Evolutionary conservation across 2,888 invertebrate genomes (phyloP), one percentile per base, ranked within the genome.

Genomic region (Drosophila mulleri): DNA sequence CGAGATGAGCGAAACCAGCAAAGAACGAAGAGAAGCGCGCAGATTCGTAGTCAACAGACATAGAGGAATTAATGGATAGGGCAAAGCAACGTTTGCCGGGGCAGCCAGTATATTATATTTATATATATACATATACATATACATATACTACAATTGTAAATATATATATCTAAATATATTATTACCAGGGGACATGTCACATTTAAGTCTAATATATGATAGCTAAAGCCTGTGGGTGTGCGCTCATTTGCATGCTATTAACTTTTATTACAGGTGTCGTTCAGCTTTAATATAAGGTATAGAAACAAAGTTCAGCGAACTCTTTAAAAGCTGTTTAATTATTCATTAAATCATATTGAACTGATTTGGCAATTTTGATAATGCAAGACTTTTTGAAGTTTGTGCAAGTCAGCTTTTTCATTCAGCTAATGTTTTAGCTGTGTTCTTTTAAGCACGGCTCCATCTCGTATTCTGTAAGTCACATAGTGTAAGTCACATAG

Each of bases 131-230:
- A 4, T 47, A 1, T 47, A 29, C 5, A 64, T 62, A 66, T 63
- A 67, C 20, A 23, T 26, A 16, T 68, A 70, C 62, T 63, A 7
- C 29, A 29, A 9, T 29, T 29, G 2, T 29, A 8, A 8, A 29
- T 29, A 8, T 58, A 58, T 71, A 56, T 71, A 58, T 73, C n/a
- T n/a, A n/a, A n/a, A n/a, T n/a, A 41, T 85, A 68, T 73, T 67
- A 68, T 52, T 56, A 47, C 23, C 72, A 20, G 14, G 60, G 67
- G 67, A 60, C 45, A 48, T 59, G 47, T 12, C 18, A 20, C 44
- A 57, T 18, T 56, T 56, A 26, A 56, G 7, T 45, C 16, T 35
- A 23, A 53, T 44, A 39, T 29, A 20, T 47, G 56, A 56, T 18
- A 11, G 2, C 6, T 20, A 14, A 6, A 11, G 23, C 44, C 35